Conservation (phyloP, 1,140 invertebrate genomes). For the Dolichoris vasculosae region DNA sequence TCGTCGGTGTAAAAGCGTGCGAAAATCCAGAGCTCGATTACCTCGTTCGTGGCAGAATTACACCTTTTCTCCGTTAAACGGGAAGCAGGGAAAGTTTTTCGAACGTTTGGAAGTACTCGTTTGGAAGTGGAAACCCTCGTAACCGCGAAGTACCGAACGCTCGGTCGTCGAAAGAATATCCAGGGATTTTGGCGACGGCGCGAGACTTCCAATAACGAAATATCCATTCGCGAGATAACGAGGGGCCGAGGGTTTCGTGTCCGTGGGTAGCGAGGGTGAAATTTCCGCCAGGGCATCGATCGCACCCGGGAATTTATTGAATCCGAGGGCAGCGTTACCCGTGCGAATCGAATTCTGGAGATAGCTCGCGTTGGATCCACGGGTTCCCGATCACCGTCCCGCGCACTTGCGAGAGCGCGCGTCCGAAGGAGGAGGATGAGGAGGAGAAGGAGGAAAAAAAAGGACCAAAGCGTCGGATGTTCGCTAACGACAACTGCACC, state of each 20-base stretch:
- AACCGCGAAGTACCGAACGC: background rate
- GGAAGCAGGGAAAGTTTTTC: too few relatives aligned
- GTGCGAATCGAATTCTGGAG: slow-evolving; percentile 2
- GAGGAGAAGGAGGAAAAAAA: too few relatives aligned
- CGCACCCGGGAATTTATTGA: slow-evolving; percentile 32
- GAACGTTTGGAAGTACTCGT: background rate
- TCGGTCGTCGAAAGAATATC: slow-evolving; percentile 36
- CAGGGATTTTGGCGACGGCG: background rate
- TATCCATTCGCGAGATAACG: background rate
- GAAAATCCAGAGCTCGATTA: too few relatives aligned
- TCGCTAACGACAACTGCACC: too few relatives aligned
- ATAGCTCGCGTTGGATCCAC: background rate
- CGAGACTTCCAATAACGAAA: slow-evolving; percentile 9
- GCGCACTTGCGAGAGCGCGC: too few relatives aligned
- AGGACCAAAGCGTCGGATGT: too few relatives aligned
- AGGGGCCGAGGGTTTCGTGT: background rate
- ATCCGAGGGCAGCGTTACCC: background rate
- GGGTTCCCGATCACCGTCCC: too few relatives aligned
- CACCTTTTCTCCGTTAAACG: too few relatives aligned
- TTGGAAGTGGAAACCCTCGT: background rate
- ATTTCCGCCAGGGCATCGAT: slow-evolving; percentile 27
- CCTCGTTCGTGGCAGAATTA: too few relatives aligned
- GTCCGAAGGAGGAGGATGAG: too few relatives aligned
- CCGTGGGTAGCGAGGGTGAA: background rate
- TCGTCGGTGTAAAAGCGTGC: too few relatives aligned